These are phyloP conservation scores for Torymus texanus DNA, from an alignment of 2,888 invertebrate species.

Conservation along the genomic window DNA sequence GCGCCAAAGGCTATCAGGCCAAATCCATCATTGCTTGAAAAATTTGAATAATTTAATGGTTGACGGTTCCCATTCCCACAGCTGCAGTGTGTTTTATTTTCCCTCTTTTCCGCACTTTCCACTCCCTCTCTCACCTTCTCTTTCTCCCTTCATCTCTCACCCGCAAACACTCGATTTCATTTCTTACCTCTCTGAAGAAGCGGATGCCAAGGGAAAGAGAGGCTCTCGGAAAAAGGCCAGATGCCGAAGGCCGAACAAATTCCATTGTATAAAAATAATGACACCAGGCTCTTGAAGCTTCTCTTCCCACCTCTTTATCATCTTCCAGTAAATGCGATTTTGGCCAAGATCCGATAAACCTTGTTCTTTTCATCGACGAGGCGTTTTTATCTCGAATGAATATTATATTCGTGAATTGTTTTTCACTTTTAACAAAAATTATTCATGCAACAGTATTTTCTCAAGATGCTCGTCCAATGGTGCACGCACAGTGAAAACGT, in stretches of 20 bases:
- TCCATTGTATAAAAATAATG: constrained; percentile 36
- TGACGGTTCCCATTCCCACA: neutral
- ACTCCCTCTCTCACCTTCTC: neutral
- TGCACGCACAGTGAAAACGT: too few species aligned
- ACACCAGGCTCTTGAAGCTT: neutral
- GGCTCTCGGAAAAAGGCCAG: constrained; percentile 6
- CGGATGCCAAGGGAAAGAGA: neutral
- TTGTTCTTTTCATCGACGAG: neutral
- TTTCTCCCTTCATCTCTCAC: neutral
- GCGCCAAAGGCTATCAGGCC: constrained; percentile 14
- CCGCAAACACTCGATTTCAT: constrained; percentile 1
- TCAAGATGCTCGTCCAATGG: too few species aligned
- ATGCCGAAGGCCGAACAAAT: constrained; percentile 10
- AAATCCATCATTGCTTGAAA: constrained; percentile 21
- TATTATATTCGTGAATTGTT: constrained; percentile 6
- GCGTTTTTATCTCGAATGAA: neutral
- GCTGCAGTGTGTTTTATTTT: neutral
- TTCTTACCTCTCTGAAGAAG: constrained; percentile 15
- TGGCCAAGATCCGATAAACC: neutral
- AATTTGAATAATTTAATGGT: constrained; percentile 46
- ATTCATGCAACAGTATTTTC: too few species aligned
- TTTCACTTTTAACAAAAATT: too few species aligned
- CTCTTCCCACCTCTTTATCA: neutral
- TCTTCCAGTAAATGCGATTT: constrained; percentile 5
- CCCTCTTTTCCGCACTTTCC: neutral